These are phyloP conservation scores for Catotricha subobsoleta DNA, from an alignment of 2,888 invertebrate genomes.

Conservation along the genomic window DNA sequence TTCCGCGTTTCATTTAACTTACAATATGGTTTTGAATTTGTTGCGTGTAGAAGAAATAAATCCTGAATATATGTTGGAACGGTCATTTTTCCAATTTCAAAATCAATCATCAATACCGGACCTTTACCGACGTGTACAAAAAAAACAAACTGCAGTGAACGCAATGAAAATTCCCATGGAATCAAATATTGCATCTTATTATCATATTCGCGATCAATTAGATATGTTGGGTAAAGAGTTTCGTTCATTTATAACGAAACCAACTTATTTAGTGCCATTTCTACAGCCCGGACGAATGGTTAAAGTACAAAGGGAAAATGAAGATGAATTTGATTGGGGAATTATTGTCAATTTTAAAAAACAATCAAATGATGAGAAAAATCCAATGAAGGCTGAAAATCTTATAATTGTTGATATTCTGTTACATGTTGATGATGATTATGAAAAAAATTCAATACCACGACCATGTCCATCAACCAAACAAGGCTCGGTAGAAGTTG, in stretches of 20 bases:
- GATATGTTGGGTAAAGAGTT: slow-evolving; percentile 57
- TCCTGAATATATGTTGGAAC: slow-evolving; percentile 96
- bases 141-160: slow-evolving; percentile 46
- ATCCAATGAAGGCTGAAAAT: slow-evolving; percentile 32
- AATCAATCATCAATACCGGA: slow-evolving; percentile 90
- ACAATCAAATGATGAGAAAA: slow-evolving; percentile 31
- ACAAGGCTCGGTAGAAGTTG: slow-evolving; percentile 73
- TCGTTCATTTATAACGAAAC: slow-evolving; percentile 59
- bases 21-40: slow-evolving; percentile 97
- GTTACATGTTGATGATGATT: slow-evolving; percentile 54
- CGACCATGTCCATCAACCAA: slow-evolving; percentile 50
- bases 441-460: slow-evolving; percentile 39
- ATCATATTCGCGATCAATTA: slow-evolving; percentile 66
- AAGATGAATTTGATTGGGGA: slow-evolving; percentile 90
- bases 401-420: slow-evolving; percentile 61
- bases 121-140: slow-evolving; percentile 57
- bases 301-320: slow-evolving; percentile 67
- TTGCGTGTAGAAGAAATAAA: slow-evolving; percentile 97
- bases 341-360: slow-evolving; percentile 85
- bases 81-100: slow-evolving; percentile 98
- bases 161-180: slow-evolving; percentile 52
- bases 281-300: slow-evolving; percentile 86
- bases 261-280: slow-evolving; percentile 81
- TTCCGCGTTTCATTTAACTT: slow-evolving; percentile 96
- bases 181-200: slow-evolving; percentile 60